A percentile compares a stretch with the other conserved stretches of the same genome.
phyloP scores from a whole-genome alignment of 1,140 invertebrate species.

The Diuraphis noxia region DNA sequence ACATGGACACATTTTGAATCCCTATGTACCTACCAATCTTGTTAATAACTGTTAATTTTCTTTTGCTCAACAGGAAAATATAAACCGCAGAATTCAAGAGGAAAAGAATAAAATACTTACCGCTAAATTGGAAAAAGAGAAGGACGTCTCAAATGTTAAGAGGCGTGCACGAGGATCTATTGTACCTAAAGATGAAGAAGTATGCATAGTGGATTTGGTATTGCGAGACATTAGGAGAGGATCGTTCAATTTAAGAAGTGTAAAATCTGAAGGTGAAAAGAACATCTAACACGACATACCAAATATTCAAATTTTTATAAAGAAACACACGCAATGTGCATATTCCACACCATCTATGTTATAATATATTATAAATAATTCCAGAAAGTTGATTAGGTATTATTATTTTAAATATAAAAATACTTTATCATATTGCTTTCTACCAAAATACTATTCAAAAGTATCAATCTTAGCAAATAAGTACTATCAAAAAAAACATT shows the following conservation, averaged over 20 bases:
- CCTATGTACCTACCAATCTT: neutral
- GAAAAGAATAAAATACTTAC: slow-evolving; percentile 55
- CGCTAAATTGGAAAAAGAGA: slow-evolving; percentile 52
- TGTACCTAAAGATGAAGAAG: neutral
- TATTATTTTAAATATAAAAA: neutral
- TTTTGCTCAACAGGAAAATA: slow-evolving; percentile 56
- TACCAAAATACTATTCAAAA: neutral
- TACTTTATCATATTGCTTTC: neutral
- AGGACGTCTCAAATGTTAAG: neutral
- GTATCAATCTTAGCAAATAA: neutral
- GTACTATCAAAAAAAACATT: neutral
- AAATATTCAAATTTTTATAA: neutral
- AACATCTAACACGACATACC: neutral
- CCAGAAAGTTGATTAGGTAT: neutral
- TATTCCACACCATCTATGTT: neutral
- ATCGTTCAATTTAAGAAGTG: slow-evolving; percentile 57
- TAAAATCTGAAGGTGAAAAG: neutral
- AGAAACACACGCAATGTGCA: neutral
- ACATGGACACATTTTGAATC: neutral
- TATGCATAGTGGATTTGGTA: slow-evolving; percentile 57
- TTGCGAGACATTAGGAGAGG: slow-evolving; percentile 59
- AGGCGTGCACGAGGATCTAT: neutral
- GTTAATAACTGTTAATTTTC: neutral
- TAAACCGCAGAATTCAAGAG: slow-evolving; percentile 56
- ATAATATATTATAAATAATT: neutral